Percentiles rank a stretch among this genome's conserved stretches.
Conservation (phyloP, 2,888 invertebrate species). For the Xylophagus ater region DNA sequence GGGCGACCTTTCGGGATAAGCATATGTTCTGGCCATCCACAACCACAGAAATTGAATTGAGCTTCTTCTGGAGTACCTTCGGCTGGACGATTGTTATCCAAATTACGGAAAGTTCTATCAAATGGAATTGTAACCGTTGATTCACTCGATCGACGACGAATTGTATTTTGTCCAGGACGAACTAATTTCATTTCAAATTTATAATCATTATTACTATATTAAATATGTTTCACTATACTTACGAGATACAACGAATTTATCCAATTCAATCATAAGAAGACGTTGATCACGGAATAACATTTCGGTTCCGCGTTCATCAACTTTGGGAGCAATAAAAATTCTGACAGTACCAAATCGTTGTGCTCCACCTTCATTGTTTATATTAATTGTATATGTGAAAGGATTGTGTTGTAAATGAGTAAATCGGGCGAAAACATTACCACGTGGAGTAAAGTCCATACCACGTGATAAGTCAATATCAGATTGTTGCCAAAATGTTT, state of each 20-base stretch:
- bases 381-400: constrained; percentile 50
- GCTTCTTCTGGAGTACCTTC: constrained; percentile 40
- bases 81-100: constrained; percentile 46
- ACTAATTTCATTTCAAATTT: constrained; percentile 50
- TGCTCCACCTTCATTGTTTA: constrained; percentile 42
- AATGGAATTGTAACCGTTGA: constrained; percentile 70
- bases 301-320: constrained; percentile 48
- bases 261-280: constrained; percentile 49
- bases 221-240: too few relatives aligned
- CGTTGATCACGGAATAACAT: constrained; percentile 47
- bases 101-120: constrained; percentile 60
- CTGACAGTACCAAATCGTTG: constrained; percentile 46
- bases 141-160: constrained; percentile 50
- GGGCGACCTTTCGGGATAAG: constrained; percentile 54
- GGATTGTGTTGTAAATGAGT: constrained; percentile 62
- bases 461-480: too few relatives aligned
- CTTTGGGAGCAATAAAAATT: constrained; percentile 50
- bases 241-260: constrained; percentile 48
- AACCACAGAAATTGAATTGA: constrained; percentile 59
- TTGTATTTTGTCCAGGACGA: constrained; percentile 49
- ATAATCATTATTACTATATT: too few relatives aligned
- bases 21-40: constrained; percentile 67
- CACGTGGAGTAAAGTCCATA: too few relatives aligned
- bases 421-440: constrained; percentile 51
- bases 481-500: constrained; percentile 64